These are phyloP conservation scores for Conus canariensis DNA, from an alignment of 2,888 invertebrate genomes.

Conservation along the genomic window DNA sequence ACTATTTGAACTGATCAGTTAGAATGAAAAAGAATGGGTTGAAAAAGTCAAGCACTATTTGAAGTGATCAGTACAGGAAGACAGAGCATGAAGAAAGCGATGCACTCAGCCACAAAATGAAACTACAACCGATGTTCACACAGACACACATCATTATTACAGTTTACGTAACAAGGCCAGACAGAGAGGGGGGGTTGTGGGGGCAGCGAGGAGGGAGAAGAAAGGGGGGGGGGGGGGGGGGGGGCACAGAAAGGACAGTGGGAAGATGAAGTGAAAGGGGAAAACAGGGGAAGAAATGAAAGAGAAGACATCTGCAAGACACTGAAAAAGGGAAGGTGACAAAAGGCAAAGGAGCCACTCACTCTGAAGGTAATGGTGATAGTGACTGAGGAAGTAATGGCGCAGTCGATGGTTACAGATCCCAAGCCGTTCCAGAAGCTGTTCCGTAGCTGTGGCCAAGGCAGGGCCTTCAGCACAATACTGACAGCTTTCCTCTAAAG, in stretches of 20 bases:
- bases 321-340: background rate
- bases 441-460: background rate
- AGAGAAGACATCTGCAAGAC: background rate
- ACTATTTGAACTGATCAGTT: too few species aligned
- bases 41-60: too few species aligned
- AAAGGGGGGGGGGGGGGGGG: background rate
- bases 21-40: background rate
- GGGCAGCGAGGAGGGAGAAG: constrained; percentile 12
- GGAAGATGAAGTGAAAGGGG: background rate
- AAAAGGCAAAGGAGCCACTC: constrained; percentile 5
- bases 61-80: too few species aligned
- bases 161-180: too few species aligned
- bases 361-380: constrained; percentile 36
- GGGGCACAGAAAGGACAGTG: background rate
- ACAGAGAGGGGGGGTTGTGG: background rate
- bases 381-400: constrained; percentile 32
- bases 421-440: background rate
- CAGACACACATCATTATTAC: too few species aligned
- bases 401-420: constrained; percentile 23
- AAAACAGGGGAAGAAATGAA: background rate
- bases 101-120: too few species aligned
- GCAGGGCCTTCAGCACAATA: background rate
- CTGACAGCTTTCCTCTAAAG: background rate
- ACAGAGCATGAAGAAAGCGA: too few species aligned
- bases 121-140: too few species aligned